These are phyloP conservation scores for Drosophila melanosoma DNA, from an alignment of 2,888 invertebrate species.

Conservation along the genomic window DNA sequence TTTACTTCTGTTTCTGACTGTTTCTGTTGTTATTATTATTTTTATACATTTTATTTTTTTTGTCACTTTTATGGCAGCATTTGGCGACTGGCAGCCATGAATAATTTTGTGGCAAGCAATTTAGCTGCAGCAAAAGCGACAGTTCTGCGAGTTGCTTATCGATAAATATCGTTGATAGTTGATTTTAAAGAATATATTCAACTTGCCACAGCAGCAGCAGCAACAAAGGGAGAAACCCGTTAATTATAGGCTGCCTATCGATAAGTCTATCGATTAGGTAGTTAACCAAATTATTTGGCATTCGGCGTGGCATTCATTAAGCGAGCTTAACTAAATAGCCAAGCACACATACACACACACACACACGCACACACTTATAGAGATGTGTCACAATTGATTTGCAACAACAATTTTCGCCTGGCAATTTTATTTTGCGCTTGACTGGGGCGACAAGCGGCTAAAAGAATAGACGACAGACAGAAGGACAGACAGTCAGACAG, in stretches of 20 bases:
- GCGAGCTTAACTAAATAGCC: conserved; percentile 52
- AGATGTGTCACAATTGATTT: conserved; percentile 61
- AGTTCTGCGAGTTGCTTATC: not conserved
- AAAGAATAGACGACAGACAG: conserved; percentile 6
- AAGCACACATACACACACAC: conserved; percentile 24
- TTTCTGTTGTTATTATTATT: not conserved
- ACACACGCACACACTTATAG: not conserved
- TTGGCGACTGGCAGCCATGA: conserved; percentile 46
- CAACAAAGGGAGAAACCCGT: not conserved
- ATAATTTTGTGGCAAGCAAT: conserved; percentile 37
- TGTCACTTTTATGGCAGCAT: conserved; percentile 60
- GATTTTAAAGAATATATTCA: not conserved
- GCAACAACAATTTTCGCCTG: conserved; percentile 41
- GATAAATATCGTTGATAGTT: conserved; percentile 16
- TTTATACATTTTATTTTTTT: not conserved
- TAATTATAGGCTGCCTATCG: conserved; percentile 6
- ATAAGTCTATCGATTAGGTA: conserved; percentile 27
- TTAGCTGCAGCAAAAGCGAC: not conserved
- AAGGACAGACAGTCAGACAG: conserved; percentile 13
- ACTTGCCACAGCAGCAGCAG: not conserved
- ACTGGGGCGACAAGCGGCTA: conserved; percentile 13
- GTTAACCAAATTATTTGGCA: conserved; percentile 22
- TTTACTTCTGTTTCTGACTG: conserved; percentile 28
- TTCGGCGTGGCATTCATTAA: conserved; percentile 40
- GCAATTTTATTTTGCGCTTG: conserved; percentile 19